These are phyloP conservation scores for Cyaniris semiargus DNA, from an alignment of 2,888 invertebrate genomes.

Conservation along the genomic window DNA sequence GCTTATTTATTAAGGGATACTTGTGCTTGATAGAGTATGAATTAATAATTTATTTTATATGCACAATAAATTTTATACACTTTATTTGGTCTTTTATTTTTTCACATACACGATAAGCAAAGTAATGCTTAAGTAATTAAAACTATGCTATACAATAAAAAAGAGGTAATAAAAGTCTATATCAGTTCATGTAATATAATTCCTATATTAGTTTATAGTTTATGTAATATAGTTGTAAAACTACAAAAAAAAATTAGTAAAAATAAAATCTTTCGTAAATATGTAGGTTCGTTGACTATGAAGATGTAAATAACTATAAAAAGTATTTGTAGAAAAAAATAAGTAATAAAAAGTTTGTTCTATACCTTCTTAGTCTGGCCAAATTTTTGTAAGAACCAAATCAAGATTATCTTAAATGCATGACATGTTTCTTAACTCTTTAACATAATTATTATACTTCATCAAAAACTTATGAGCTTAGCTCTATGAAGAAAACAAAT, in stretches of 20 bases:
- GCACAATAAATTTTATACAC: constrained; percentile 43
- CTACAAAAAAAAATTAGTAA: constrained; percentile 16
- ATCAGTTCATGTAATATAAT: not conserved
- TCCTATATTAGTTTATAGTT: not conserved
- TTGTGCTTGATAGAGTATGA: constrained; percentile 39
- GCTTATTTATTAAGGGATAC: constrained; percentile 35
- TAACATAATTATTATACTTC: too few species aligned
- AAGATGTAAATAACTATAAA: constrained; percentile 18
- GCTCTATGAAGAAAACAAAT: not conserved
- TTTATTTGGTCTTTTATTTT: constrained; percentile 33
- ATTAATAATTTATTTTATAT: constrained; percentile 38
- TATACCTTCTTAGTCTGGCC: not conserved
- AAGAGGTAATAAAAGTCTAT: not conserved
- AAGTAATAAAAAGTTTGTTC: constrained; percentile 2
- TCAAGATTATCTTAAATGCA: not conserved
- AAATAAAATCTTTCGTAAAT: constrained; percentile 25
- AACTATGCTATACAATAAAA: not conserved
- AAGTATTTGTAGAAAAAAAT: constrained; percentile 18
- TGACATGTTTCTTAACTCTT: not conserved
- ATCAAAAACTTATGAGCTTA: not conserved
- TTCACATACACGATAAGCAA: not conserved
- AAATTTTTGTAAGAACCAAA: not conserved
- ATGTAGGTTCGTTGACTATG: not conserved
- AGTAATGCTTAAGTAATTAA: not conserved
- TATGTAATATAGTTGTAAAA: not conserved